phyloP scores from a whole-genome alignment of 2,888 invertebrate genomes.

The Xestia c-nigrum region DNA sequence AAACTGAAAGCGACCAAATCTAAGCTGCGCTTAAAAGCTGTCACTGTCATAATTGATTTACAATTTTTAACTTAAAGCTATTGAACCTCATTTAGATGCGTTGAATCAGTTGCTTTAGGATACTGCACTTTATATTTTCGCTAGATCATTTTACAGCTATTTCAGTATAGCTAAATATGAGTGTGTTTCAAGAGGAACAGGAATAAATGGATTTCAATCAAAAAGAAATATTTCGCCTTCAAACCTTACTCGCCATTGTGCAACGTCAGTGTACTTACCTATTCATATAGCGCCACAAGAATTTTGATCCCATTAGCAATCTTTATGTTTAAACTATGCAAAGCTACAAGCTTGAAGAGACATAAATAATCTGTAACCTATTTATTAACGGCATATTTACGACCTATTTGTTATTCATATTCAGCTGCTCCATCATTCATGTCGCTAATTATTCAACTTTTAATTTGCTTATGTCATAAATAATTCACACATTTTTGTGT shows the following conservation, averaged over 20 bases:
- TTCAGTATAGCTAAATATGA: not conserved
- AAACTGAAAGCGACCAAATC: not conserved
- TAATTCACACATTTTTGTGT: slow-evolving; percentile 39
- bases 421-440: slow-evolving; percentile 41
- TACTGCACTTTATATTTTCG: not conserved
- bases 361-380: slow-evolving; percentile 51
- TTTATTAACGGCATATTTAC: slow-evolving; percentile 50
- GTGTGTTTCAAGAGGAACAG: not conserved
- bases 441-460: slow-evolving; percentile 42
- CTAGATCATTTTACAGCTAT: not conserved
- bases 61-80: too few relatives aligned
- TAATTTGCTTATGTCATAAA: slow-evolving; percentile 49
- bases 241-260: not conserved
- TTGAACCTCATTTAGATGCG: too few relatives aligned
- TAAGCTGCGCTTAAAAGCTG: too few relatives aligned
- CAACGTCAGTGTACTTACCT: not conserved
- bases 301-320: slow-evolving; percentile 50
- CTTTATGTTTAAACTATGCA: slow-evolving; percentile 43
- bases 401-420: slow-evolving; percentile 43
- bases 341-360: slow-evolving; percentile 15
- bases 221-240: not conserved
- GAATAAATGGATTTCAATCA: not conserved
- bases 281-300: slow-evolving; percentile 19
- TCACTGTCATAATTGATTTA: too few relatives aligned
- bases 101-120: not conserved